phyloP scores from a whole-genome alignment of 1,140 invertebrate genomes.

The Lasaia peninsularis region DNA sequence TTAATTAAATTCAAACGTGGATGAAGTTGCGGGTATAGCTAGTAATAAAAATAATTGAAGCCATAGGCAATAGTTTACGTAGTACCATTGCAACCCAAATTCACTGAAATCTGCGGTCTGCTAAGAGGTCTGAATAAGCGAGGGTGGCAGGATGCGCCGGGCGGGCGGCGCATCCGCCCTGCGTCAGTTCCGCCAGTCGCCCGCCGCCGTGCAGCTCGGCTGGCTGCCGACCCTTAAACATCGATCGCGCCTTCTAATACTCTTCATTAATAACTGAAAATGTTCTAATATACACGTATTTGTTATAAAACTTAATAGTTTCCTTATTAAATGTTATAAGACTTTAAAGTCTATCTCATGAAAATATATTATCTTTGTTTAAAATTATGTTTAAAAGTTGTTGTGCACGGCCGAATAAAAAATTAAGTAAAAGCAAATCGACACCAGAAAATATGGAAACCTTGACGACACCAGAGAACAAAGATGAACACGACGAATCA shows the following conservation, averaged over 20 bases:
- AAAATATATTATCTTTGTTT: slow-evolving; percentile 28
- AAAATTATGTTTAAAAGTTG: slow-evolving; percentile 77
- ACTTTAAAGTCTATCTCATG: slow-evolving; percentile 36
- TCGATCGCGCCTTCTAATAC: not conserved
- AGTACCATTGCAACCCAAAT: not conserved
- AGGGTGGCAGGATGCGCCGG: slow-evolving; percentile 59
- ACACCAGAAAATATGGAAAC: slow-evolving; percentile 55
- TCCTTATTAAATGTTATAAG: slow-evolving; percentile 38
- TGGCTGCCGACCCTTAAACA: slow-evolving; percentile 44
- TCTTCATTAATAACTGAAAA: slow-evolving; percentile 20
- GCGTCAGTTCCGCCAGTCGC: slow-evolving; percentile 69
- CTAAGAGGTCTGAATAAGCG: slow-evolving; percentile 35
- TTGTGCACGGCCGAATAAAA: slow-evolving; percentile 72
- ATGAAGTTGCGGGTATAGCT: too few relatives aligned
- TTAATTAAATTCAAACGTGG: too few relatives aligned
- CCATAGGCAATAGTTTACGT: too few relatives aligned
- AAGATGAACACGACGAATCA: slow-evolving; percentile 22
- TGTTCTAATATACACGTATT: slow-evolving; percentile 23
- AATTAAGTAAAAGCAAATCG: slow-evolving; percentile 66
- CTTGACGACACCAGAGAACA: slow-evolving; percentile 26
- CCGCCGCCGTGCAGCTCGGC: slow-evolving; percentile 67
- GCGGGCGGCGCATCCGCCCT: slow-evolving; percentile 72
- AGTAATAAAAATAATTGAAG: too few relatives aligned
- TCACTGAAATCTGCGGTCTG: slow-evolving; percentile 28
- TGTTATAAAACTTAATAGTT: slow-evolving; percentile 24